Conservation (phyloP, 2,797 vertebrate species). For the Dendrocincla tyrannina region DNA sequence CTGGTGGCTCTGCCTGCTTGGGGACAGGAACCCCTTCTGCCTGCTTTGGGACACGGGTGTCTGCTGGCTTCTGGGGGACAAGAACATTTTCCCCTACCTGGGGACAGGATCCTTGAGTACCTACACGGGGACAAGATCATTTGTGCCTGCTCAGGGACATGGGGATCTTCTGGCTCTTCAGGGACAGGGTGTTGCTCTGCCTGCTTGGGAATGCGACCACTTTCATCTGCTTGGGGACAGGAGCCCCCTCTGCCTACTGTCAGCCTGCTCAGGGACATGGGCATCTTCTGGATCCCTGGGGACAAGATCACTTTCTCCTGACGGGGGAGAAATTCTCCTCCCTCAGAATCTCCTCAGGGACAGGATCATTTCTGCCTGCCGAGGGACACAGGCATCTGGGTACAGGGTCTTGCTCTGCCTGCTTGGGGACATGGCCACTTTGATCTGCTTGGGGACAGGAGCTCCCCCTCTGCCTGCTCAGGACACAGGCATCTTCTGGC, state of each 20-base stretch:
- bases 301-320: neutral
- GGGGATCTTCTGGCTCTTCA: neutral
- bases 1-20: neutral
- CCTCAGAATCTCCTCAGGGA: neutral
- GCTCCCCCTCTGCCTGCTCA: neutral
- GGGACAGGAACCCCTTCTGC: neutral
- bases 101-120: neutral
- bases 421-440: neutral
- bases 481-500: neutral
- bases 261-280: neutral
- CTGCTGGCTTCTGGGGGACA: neutral
- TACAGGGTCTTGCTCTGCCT: neutral
- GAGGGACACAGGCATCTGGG: neutral
- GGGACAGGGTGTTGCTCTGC: neutral
- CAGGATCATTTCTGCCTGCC: neutral
- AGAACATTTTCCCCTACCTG: neutral
- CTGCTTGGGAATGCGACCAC: neutral
- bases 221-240: neutral
- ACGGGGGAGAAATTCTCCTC: neutral
- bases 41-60: neutral
- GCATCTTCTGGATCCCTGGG: neutral
- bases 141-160: neutral
- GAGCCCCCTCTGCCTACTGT: neutral
- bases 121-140: neutral
- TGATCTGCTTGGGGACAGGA: neutral